phyloP scores from a whole-genome alignment of 2,888 invertebrate species.

The Mythimna pallens region DNA sequence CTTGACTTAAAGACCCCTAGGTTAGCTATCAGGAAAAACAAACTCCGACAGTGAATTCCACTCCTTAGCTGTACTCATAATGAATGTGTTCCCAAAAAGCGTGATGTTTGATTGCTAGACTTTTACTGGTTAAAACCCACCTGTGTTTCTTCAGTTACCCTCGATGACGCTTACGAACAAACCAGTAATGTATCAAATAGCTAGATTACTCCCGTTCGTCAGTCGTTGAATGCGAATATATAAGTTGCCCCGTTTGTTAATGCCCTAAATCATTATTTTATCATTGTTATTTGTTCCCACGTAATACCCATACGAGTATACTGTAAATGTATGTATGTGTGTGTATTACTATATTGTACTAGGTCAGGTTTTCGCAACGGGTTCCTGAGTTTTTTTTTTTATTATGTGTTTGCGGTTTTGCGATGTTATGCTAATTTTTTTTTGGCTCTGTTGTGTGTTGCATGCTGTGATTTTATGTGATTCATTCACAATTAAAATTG shows the following conservation, averaged over 20 bases:
- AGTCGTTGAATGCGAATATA: conserved; percentile 3
- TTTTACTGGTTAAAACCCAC: no score
- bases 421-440: conserved; percentile 33
- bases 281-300: conserved; percentile 58
- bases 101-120: no score
- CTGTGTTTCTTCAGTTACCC: no score
- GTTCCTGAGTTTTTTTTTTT: conserved; percentile 45
- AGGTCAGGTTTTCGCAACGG: conserved; percentile 77
- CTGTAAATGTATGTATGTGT: conserved; percentile 44
- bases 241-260: conserved; percentile 42
- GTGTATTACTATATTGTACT: conserved; percentile 66
- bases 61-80: no score
- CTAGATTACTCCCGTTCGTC: conserved; percentile 13
- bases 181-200: background rate
- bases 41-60: no score
- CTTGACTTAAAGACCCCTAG: no score
- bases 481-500: background rate
- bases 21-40: no score
- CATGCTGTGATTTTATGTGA: background rate
- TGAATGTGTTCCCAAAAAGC: no score
- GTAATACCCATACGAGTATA: conserved; percentile 51
- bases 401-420: conserved; percentile 19
- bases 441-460: conserved; percentile 13
- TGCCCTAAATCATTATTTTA: conserved; percentile 50
- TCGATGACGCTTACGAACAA: no score